Evolutionary conservation across 2,797 vertebrate species (phyloP), one percentile per base, ranked within the genome.

Genomic region (Helostoma temminkii): DNA sequence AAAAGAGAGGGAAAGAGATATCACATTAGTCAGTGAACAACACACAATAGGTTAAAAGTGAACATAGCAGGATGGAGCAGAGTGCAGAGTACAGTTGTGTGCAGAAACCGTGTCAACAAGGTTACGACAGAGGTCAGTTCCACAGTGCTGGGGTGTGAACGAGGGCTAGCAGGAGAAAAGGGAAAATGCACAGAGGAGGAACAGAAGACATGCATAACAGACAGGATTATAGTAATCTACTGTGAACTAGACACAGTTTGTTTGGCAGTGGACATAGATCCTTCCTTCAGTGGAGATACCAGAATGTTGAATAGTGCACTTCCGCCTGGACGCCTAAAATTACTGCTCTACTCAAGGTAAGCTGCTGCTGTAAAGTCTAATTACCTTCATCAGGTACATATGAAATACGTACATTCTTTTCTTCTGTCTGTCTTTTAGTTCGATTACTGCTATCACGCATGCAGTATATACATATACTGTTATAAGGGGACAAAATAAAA

Each of bases 1-100:
- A 64, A 86, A 66, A 87, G 84, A 84, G 76, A 86, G 72, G 85
- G 79, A 79, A 76, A 91, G 58, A 90, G 90, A 91, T 82, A 90
- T 45, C 79, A 81, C 78, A 86, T 92, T 92, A 92, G 90, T 91
- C 82, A 86, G 87, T 90, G 85, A 84, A 73, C 57, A 79, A 56
- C 75, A 87, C 81, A 86, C 81, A 52, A 37, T 22, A 78, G 83
- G 85, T 84, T 82, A 46, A 82, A 80, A 84, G 81, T 85, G 85
- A 91, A 85, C 78, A 80, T 9, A 81, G 85, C 81, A 66, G 86
- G 86, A 78, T 30, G 36, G 71, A 81, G 63, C 54, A 63, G 6
- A 85, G 80, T 78, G 85, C 85, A 86, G 65, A 82, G 55, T 63
- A 74, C 66, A 78, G 56, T 11, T 47, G 74, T 74, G 75, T 54